Percentiles rank a stretch among this genome's conserved stretches.
phyloP scores from a whole-genome alignment of 1,140 invertebrate genomes.

The Musca vetustissima region DNA sequence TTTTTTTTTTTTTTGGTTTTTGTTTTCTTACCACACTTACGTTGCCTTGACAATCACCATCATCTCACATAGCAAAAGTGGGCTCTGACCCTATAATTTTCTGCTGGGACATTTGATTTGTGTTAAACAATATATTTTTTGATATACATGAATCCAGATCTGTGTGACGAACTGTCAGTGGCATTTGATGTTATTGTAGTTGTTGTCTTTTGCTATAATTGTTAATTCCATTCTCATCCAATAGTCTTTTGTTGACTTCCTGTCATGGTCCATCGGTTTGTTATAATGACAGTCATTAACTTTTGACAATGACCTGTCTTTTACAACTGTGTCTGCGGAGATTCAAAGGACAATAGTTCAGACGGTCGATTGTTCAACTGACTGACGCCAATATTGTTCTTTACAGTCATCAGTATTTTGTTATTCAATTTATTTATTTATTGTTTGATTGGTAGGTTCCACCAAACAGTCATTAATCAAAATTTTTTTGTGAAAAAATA shows the following conservation, averaged over 20 bases:
- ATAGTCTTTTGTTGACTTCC: slow-evolving; percentile 14
- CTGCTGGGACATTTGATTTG: slow-evolving; percentile 21
- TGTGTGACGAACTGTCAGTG: slow-evolving; percentile 18
- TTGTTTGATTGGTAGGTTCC: not conserved
- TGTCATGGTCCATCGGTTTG: slow-evolving; percentile 1
- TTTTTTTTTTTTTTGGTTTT: not conserved
- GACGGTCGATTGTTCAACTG: not conserved
- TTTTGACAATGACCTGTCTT: slow-evolving; percentile 3
- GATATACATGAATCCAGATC: slow-evolving; percentile 5
- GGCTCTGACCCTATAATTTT: slow-evolving; percentile 20
- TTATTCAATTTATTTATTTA: too few species aligned
- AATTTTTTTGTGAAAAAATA: not conserved
- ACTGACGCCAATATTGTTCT: slow-evolving; percentile 13
- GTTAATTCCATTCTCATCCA: not conserved
- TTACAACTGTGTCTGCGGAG: too few species aligned
- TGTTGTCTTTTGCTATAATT: too few species aligned
- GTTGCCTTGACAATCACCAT: too few species aligned
- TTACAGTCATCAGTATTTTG: too few species aligned
- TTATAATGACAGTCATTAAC: slow-evolving; percentile 22
- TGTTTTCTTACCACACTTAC: slow-evolving; percentile 7
- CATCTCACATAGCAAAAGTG: not conserved
- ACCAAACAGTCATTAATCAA: slow-evolving; percentile 16
- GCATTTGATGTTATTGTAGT: too few species aligned
- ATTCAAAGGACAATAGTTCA: slow-evolving; percentile 13
- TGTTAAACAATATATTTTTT: not conserved